These are phyloP conservation scores for Helostoma temminkii DNA, from an alignment of 2,797 vertebrate species.

Conservation along the genomic window DNA sequence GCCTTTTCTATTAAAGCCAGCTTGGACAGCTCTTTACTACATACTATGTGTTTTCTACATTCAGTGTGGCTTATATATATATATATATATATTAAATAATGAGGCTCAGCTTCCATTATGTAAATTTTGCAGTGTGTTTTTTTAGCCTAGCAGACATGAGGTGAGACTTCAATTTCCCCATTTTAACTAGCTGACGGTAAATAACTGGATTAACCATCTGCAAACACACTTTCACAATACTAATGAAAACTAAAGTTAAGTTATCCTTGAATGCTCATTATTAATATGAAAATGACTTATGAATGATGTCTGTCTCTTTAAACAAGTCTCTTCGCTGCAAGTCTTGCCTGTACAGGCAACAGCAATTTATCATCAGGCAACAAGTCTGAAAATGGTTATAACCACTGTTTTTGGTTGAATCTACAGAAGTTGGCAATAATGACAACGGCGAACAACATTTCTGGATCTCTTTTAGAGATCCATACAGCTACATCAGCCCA, in stretches of 20 bases:
- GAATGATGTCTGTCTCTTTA: too few relatives aligned
- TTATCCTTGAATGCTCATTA: not conserved
- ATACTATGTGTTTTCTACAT: not conserved
- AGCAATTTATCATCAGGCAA: not conserved
- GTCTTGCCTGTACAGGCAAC: not conserved
- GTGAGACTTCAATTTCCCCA: not conserved
- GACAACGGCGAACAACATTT: not conserved
- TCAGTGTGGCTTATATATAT: too few relatives aligned
- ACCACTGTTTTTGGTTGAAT: not conserved
- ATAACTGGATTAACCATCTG: not conserved
- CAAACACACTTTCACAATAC: not conserved
- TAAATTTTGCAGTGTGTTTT: not conserved
- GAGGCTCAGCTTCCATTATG: too few relatives aligned
- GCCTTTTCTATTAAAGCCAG: constrained; percentile 84
- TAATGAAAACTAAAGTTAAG: not conserved
- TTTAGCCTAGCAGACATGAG: not conserved
- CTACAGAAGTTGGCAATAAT: not conserved
- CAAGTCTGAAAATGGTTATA: not conserved
- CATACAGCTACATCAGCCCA: not conserved
- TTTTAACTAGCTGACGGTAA: not conserved
- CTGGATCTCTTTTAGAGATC: not conserved
- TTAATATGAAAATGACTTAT: not conserved
- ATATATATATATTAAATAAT: not conserved
- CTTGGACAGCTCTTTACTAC: constrained; percentile 17
- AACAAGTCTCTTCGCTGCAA: not conserved